A percentile compares a stretch with the other conserved stretches of the same genome.
Evolutionary conservation across 2,797 vertebrate species (phyloP).

Genomic region (Linurgus olivaceus): DNA sequence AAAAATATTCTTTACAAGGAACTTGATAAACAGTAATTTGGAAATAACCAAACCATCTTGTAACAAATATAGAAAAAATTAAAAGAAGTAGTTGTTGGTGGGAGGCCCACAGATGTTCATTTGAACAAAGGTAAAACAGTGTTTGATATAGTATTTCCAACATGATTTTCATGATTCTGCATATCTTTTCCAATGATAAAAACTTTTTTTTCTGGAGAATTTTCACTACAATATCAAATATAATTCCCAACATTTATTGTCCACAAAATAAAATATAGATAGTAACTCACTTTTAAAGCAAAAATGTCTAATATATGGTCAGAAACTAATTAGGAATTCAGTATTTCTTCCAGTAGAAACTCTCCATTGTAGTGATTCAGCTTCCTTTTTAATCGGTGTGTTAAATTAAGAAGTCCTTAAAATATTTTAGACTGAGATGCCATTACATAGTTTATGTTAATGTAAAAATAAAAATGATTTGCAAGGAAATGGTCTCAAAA

Average conservation of each 20-base stretch:
- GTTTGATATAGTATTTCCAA: not conserved
- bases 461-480: slow-evolving; percentile 74
- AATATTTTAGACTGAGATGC: slow-evolving; percentile 46
- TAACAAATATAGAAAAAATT: not conserved
- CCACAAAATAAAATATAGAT: slow-evolving; percentile 17
- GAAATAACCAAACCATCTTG: not conserved
- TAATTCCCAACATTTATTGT: not conserved
- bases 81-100: accelerated
- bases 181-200: not conserved
- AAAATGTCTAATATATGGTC: slow-evolving; percentile 31
- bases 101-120: not conserved
- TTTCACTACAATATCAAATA: not conserved
- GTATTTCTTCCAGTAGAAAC: slow-evolving; percentile 43
- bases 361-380: slow-evolving; percentile 31
- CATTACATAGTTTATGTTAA: slow-evolving; percentile 45
- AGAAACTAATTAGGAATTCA: slow-evolving; percentile 59
- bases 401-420: slow-evolving; percentile 56
- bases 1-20: not conserved
- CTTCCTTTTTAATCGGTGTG: slow-evolving; percentile 34
- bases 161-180: not conserved
- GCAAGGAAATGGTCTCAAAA: slow-evolving; percentile 55
- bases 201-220: not conserved
- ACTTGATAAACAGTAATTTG: not conserved
- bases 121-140: not conserved
- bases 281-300: slow-evolving; percentile 9